Evolutionary conservation across 2,797 vertebrate species (phyloP).

Genomic region (Kryptolebias ocellatus): DNA sequence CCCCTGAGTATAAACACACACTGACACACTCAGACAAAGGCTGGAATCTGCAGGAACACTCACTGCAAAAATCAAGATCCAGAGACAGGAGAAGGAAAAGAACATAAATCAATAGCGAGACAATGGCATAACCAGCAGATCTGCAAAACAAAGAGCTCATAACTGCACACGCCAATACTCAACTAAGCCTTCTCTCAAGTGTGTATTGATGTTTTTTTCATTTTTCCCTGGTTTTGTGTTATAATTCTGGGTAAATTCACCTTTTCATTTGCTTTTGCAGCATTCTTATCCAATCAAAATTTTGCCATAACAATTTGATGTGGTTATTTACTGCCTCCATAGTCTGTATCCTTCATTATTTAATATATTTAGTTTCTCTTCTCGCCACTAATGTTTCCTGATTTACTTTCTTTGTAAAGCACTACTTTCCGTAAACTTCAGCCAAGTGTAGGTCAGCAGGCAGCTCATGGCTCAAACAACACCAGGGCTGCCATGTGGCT

Average conservation of each 20-base stretch:
- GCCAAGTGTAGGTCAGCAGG: not conserved
- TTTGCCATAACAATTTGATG: no score
- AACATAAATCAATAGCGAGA: constrained; percentile 35
- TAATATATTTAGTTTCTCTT: no score
- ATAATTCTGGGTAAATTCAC: no score
- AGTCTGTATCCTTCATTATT: no score
- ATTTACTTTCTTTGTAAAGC: not conserved
- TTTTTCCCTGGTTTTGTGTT: no score
- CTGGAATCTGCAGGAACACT: constrained; percentile 31
- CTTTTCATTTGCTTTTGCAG: no score
- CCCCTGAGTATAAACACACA: constrained; percentile 28
- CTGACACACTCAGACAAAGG: constrained; percentile 49
- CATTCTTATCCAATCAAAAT: no score
- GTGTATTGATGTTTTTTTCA: not conserved
- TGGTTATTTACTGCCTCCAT: no score
- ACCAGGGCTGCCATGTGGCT: not conserved
- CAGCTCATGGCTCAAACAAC: not conserved
- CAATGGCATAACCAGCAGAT: constrained; percentile 19
- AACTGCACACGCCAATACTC: constrained; percentile 19
- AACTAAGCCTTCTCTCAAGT: constrained; percentile 18
- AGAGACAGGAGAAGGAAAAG: not conserved
- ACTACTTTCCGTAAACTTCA: not conserved
- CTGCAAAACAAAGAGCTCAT: constrained; percentile 12
- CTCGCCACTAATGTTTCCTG: not conserved
- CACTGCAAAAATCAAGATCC: constrained; percentile 32